Conservation (phyloP, 2,888 invertebrate genomes). For the Allolobophora icterica region DNA sequence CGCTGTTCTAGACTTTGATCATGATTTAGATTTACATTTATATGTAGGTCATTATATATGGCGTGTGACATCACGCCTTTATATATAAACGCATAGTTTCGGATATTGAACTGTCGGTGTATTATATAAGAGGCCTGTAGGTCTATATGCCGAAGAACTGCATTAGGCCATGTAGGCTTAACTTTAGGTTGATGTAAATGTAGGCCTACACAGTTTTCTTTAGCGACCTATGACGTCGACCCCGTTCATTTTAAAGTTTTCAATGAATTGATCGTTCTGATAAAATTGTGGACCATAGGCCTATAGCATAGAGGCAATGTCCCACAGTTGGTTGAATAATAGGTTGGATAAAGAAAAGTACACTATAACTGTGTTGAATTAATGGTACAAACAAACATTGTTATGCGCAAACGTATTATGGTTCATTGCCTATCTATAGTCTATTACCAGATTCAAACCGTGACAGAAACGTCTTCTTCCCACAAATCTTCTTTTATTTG, state of each 20-base stretch:
- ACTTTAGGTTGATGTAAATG: too few species aligned
- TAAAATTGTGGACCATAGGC: neutral
- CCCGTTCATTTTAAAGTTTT: too few species aligned
- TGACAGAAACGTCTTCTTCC: too few species aligned
- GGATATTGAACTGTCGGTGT: too few species aligned
- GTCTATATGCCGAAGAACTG: neutral
- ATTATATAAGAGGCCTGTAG: too few species aligned
- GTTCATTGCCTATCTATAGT: too few species aligned
- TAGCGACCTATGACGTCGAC: too few species aligned
- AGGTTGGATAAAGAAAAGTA: neutral
- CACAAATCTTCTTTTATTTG: too few species aligned
- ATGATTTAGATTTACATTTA: neutral
- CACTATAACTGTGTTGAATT: neutral
- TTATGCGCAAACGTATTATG: neutral
- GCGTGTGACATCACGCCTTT: neutral
- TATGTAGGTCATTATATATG: slow-evolving; percentile 17
- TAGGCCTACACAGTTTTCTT: too few species aligned
- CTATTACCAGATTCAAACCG: too few species aligned
- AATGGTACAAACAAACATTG: neutral
- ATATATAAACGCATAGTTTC: too few species aligned
- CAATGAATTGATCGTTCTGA: neutral
- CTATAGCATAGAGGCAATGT: neutral
- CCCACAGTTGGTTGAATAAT: neutral
- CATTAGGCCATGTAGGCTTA: too few species aligned
- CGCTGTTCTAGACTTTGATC: neutral